Evolutionary conservation across 2,797 vertebrate species (phyloP).

Genomic region (Lycodopsis pacificus): DNA sequence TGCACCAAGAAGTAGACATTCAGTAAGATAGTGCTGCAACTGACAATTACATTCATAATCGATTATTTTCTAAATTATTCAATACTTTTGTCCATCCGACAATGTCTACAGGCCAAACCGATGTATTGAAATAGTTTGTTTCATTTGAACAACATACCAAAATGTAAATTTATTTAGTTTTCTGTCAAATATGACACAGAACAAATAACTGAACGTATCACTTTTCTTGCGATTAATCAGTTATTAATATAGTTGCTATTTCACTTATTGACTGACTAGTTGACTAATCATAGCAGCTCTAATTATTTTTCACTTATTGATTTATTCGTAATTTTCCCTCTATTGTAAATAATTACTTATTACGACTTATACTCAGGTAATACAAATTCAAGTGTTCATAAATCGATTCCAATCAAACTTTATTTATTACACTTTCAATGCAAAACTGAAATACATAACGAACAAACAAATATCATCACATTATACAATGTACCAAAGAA

Average conservation of each 20-base stretch:
- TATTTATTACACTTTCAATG: neutral
- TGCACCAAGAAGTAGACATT: neutral
- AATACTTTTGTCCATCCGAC: neutral
- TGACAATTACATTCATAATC: neutral
- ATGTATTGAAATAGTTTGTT: neutral
- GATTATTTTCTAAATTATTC: rapidly evolving
- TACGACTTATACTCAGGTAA: neutral
- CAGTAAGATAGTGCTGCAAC: no score
- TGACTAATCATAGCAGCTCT: neutral
- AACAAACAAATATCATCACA: neutral
- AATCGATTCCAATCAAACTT: neutral
- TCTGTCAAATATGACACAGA: neutral
- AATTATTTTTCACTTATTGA: neutral
- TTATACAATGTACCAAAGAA: neutral
- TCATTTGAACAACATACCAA: neutral
- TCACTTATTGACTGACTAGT: neutral
- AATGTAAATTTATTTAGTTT: neutral
- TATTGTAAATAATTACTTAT: neutral
- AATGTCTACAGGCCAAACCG: neutral
- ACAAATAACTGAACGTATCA: neutral
- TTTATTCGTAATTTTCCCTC: neutral
- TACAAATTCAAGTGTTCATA: neutral
- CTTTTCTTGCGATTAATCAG: neutral
- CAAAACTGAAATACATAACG: neutral
- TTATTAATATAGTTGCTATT: neutral